phyloP scores from a whole-genome alignment of 1,140 invertebrate species.

The Sycophila sp. region DNA sequence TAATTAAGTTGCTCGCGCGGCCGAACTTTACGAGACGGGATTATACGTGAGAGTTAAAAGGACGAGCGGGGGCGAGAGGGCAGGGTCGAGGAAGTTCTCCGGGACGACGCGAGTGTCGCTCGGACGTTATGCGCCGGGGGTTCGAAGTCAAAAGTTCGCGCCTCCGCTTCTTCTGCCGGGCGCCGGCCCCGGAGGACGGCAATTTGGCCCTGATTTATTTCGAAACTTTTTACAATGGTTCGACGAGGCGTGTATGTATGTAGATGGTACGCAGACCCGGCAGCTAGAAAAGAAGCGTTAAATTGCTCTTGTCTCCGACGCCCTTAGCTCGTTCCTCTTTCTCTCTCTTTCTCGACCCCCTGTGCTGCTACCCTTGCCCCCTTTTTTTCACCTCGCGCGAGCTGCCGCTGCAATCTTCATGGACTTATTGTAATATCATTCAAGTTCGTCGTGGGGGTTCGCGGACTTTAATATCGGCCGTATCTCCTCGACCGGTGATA shows the following conservation, averaged over 20 bases:
- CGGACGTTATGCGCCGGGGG: conserved; percentile 28
- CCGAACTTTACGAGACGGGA: not conserved
- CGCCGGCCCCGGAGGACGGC: conserved; percentile 32
- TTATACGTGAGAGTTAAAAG: no score
- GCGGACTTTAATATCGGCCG: conserved; percentile 20
- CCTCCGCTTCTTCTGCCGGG: no score
- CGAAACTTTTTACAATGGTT: conserved; percentile 51
- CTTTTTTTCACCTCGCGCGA: not conserved
- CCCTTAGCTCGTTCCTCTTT: not conserved
- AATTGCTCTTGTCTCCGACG: conserved; percentile 21
- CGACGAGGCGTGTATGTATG: conserved; percentile 38
- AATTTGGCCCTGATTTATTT: conserved; percentile 53
- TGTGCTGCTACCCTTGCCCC: not conserved
- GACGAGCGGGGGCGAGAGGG: no score
- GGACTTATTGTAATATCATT: conserved; percentile 38
- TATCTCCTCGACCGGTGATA: conserved; percentile 1
- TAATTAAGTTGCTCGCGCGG: not conserved
- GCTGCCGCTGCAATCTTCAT: conserved; percentile 28
- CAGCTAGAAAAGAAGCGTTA: conserved; percentile 31
- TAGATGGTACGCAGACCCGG: not conserved
- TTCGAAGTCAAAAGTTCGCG: conserved; percentile 46
- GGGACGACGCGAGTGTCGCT: conserved; percentile 42
- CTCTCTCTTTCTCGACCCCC: not conserved
- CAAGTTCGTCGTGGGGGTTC: conserved; percentile 14
- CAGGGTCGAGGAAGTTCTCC: conserved; percentile 32